Percentiles rank a stretch among this genome's conserved stretches.
Conservation (phyloP, 2,113 vertebrate genomes). For the Orthonyx spaldingii region DNA sequence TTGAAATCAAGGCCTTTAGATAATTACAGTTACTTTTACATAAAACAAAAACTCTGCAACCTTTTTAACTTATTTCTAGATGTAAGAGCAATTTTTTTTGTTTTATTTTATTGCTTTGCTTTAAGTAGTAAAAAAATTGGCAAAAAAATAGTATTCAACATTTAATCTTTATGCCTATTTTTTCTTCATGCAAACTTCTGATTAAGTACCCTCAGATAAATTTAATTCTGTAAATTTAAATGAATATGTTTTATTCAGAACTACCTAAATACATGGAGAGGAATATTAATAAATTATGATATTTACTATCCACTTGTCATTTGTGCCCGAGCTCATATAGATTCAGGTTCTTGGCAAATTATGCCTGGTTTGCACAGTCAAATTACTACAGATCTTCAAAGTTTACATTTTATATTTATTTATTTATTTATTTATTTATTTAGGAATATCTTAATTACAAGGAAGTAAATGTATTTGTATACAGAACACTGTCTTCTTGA, state of each 20-base stretch:
- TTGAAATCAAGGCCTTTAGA: conserved; percentile 6
- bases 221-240: not conserved
- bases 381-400: not conserved
- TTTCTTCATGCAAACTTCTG: not conserved
- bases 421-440: not conserved
- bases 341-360: not conserved
- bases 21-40: not conserved
- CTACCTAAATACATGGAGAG: not conserved
- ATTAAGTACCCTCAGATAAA: not conserved
- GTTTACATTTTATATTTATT: not conserved
- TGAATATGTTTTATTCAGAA: not conserved
- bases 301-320: not conserved
- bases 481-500: not conserved
- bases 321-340: not conserved
- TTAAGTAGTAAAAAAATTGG: not conserved
- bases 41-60: not conserved
- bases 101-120: not conserved
- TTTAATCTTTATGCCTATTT: not conserved
- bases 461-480: not conserved
- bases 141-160: not conserved
- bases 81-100: not conserved
- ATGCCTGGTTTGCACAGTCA: not conserved
- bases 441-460: not conserved
- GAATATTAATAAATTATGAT: not conserved
- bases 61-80: not conserved